Evolutionary conservation across 2,888 invertebrate species (phyloP), one percentile per base, ranked within the genome.

Genomic region (Sthenelais limicola): DNA sequence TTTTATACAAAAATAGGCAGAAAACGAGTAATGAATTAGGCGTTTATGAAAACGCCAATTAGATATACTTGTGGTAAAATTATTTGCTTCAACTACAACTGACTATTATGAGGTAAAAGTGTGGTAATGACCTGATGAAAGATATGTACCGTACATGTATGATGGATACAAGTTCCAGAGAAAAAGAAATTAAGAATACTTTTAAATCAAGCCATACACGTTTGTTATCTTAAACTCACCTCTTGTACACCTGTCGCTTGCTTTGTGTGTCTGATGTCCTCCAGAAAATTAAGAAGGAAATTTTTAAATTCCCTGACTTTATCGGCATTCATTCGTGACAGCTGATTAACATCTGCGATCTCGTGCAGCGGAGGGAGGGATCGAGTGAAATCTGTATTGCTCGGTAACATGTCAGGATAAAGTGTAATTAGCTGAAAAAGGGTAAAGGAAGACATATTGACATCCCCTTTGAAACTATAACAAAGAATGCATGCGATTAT

Each of bases 281-380:
- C 87, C 58, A 89, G 79, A 74, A 84, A 86, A 52, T 79, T 76
- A 52, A 86, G 75, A 4, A 89, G 81, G 79, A 89, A 90, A 51
- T 81, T 76, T 76, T 88, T 86, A 74, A 87, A 88, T 66, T 83
- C 79, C 15, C 72, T 74, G 5, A 86, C 78, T 66, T 83, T 78
- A 32, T 80, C 78, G 15, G 80, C 77, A 74, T 88, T 82, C 21
- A 84, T 84, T 66, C 82, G 81, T 32, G 85, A 82, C 71, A 89
- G 80, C 77, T 89, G 88, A 75, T 82, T 82, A 18, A 90, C 83
- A 79, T 89, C 89, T 1, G 89, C 88, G 52, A 89, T 88, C 71
- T 87, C 87, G 77, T 90, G 90, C 1, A 90, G 84, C 0, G 88
- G 85, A 3, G 90, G 89, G 15, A 87, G 80, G n/a, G 85, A 80